These are phyloP conservation scores for Muscicapa adusta DNA, from an alignment of 2,113 vertebrate species.

Conservation along the genomic window DNA sequence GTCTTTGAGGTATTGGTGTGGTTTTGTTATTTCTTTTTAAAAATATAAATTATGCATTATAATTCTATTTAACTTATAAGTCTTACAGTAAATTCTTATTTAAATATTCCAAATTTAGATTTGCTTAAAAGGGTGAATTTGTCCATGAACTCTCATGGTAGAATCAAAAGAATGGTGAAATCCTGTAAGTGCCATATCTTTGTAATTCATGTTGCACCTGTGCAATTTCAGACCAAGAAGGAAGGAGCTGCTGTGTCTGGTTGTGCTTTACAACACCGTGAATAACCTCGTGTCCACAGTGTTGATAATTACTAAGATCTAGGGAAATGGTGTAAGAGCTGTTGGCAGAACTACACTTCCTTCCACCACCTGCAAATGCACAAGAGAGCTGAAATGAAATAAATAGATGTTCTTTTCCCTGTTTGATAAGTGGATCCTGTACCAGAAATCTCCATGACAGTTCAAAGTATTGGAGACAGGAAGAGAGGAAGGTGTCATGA, in stretches of 20 bases:
- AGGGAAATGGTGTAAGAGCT: background rate
- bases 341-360: background rate
- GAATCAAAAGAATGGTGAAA: background rate
- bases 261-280: background rate
- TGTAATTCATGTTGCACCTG: background rate
- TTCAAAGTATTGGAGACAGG: background rate
- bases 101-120: background rate
- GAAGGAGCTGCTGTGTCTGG: background rate
- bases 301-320: background rate
- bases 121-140: background rate
- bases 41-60: background rate
- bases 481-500: background rate
- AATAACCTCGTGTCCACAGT: background rate
- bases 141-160: background rate
- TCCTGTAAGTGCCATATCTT: background rate
- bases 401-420: conserved; percentile 9
- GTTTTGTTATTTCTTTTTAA: background rate
- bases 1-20: background rate
- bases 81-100: background rate
- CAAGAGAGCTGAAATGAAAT: background rate
- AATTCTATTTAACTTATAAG: background rate
- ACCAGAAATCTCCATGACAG: background rate
- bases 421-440: background rate
- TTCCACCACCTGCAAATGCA: conserved; percentile 14
- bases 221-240: background rate